A percentile compares a stretch with the other conserved stretches of the same genome.
These are phyloP conservation scores for Hydroisotoma schaefferi DNA, from an alignment of 2,888 invertebrate genomes.

Conservation along the genomic window DNA sequence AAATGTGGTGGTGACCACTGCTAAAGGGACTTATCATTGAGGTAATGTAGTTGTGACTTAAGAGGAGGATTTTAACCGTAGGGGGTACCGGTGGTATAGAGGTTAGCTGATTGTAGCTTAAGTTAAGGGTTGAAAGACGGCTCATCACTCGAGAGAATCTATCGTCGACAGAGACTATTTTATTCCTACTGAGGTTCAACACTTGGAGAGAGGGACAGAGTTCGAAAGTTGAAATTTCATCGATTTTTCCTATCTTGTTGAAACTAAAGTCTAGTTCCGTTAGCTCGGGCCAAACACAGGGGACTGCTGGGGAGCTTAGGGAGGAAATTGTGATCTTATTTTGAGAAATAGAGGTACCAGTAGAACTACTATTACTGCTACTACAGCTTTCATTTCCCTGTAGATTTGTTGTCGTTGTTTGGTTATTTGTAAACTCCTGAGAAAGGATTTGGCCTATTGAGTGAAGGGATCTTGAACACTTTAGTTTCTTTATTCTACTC, in stretches of 20 bases:
- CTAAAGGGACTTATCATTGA: constrained; percentile 27
- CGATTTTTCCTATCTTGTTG: constrained; percentile 34
- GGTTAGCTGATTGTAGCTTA: constrained; percentile 47
- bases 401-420: no score
- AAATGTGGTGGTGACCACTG: constrained; percentile 15
- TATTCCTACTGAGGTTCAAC: constrained; percentile 45
- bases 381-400: no score
- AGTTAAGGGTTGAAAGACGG: constrained; percentile 41
- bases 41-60: constrained; percentile 47
- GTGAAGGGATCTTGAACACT: constrained; percentile 42
- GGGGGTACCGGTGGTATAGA: constrained; percentile 45
- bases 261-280: constrained; percentile 43
- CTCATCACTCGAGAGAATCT: constrained; percentile 37
- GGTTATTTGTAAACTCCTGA: no score
- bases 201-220: constrained; percentile 41
- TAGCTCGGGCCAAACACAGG: constrained; percentile 43
- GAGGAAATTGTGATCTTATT: constrained; percentile 12
- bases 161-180: constrained; percentile 38
- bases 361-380: no score
- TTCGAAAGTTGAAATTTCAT: constrained; percentile 35
- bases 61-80: constrained; percentile 41
- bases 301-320: neutral
- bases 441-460: constrained; percentile 37
- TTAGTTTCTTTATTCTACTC: constrained; percentile 37
- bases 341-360: neutral